Percentiles rank a stretch among this genome's conserved stretches.
phyloP scores from a whole-genome alignment of 2,888 invertebrate genomes.

The Nebria salina region DNA sequence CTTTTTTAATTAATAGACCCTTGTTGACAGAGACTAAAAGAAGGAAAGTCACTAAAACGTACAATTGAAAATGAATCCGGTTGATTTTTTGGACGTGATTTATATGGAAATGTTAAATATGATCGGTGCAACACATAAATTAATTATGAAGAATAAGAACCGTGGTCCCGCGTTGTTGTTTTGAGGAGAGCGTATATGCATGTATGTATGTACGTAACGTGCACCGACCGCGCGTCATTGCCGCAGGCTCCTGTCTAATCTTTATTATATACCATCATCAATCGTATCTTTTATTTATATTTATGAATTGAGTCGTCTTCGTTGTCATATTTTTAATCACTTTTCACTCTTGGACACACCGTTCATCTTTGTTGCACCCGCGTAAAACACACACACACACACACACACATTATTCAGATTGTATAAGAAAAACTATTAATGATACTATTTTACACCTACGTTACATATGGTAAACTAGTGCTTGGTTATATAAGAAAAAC shows the following conservation, averaged over 20 bases:
- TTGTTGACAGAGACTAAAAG: not conserved
- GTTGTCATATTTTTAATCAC: constrained; percentile 37
- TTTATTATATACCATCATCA: constrained; percentile 21
- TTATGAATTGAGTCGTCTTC: constrained; percentile 35
- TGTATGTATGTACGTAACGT: no score
- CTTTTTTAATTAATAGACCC: constrained; percentile 24
- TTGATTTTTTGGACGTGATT: not conserved
- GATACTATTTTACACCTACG: constrained; percentile 32
- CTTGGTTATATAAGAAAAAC: not conserved
- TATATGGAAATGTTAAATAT: not conserved
- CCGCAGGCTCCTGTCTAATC: constrained; percentile 18
- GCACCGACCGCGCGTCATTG: not conserved
- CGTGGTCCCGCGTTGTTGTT: not conserved
- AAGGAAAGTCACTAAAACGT: not conserved
- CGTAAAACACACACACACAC: not conserved
- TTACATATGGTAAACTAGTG: not conserved
- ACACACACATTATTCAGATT: constrained; percentile 23
- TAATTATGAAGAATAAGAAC: constrained; percentile 5
- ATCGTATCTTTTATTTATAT: constrained; percentile 32
- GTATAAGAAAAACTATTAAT: constrained; percentile 27
- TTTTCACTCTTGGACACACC: constrained; percentile 26
- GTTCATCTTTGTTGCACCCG: not conserved
- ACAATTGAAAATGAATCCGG: not conserved
- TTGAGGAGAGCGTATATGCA: not conserved
- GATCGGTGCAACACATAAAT: constrained; percentile 13